A percentile compares a stretch with the other conserved stretches of the same genome.
Conservation (phyloP, 2,888 invertebrate genomes). For the Hydropsyche betteni region DNA sequence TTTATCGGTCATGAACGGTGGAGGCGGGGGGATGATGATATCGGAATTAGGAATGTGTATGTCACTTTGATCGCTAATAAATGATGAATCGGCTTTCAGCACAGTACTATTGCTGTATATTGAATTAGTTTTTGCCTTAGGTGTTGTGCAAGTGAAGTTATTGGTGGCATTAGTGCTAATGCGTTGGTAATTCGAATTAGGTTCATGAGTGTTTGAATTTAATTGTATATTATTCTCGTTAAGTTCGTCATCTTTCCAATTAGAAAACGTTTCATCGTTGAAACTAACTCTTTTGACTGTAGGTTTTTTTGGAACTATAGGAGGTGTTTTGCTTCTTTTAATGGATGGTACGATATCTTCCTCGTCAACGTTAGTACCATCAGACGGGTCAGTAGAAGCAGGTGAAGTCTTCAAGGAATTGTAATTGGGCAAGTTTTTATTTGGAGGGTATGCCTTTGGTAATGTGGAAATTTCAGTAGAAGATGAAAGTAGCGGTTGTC, state of each 20-base stretch:
- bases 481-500: constrained; percentile 48
- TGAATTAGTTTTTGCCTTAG: not conserved
- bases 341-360: constrained; percentile 8
- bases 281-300: constrained; percentile 50
- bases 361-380: constrained; percentile 47
- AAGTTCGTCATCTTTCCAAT: not conserved
- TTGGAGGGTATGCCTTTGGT: constrained; percentile 54
- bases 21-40: constrained; percentile 49
- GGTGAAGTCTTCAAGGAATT: constrained; percentile 18
- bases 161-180: not conserved
- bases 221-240: constrained; percentile 33
- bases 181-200: constrained; percentile 45
- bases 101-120: constrained; percentile 8
- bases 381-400: not conserved
- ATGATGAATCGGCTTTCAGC: constrained; percentile 45
- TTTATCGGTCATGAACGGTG: constrained; percentile 43
- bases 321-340: constrained; percentile 37
- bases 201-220: constrained; percentile 19
- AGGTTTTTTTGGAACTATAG: constrained; percentile 49
- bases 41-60: constrained; percentile 48
- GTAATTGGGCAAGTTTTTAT: constrained; percentile 18
- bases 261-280: constrained; percentile 30
- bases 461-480: constrained; percentile 54
- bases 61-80: constrained; percentile 45
- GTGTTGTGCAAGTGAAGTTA: not conserved